Evolutionary conservation across 2,113 vertebrate genomes (phyloP).

Genomic region (Lophotis ruficrista): DNA sequence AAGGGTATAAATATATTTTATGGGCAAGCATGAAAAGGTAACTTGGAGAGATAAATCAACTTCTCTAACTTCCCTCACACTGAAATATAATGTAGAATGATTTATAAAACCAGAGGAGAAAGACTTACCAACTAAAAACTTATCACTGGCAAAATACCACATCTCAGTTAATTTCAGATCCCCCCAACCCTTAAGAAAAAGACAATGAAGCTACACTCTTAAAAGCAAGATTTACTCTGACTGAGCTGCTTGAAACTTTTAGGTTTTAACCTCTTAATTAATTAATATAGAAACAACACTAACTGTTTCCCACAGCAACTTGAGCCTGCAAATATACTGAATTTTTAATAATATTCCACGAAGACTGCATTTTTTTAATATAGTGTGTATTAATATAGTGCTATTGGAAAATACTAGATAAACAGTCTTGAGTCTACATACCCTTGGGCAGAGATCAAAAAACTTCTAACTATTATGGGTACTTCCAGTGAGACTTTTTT

Average conservation of each 20-base stretch:
- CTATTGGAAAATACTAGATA: not conserved
- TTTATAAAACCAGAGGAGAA: conserved; percentile 7
- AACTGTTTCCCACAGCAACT: not conserved
- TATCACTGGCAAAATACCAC: not conserved
- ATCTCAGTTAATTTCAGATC: not conserved
- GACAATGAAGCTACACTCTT: not conserved
- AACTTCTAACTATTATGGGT: not conserved
- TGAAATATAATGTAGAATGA: not conserved
- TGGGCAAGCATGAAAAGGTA: not conserved
- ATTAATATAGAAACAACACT: not conserved
- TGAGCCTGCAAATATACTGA: not conserved
- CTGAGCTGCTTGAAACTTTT: not conserved
- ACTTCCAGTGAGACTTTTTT: not conserved
- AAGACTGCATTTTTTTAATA: not conserved
- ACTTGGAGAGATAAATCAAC: not conserved
- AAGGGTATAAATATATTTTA: not conserved
- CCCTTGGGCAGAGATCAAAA: not conserved
- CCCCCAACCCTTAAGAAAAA: not conserved
- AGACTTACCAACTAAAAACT: not conserved
- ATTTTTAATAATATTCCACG: not conserved
- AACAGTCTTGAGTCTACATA: not conserved
- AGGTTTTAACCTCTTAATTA: not conserved
- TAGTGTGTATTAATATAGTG: not conserved
- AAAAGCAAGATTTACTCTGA: not conserved
- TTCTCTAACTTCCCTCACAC: not conserved